Base-by-base conservation (phyloP, 2,888 invertebrate species). In the Bugulina stolonifera region DNA sequence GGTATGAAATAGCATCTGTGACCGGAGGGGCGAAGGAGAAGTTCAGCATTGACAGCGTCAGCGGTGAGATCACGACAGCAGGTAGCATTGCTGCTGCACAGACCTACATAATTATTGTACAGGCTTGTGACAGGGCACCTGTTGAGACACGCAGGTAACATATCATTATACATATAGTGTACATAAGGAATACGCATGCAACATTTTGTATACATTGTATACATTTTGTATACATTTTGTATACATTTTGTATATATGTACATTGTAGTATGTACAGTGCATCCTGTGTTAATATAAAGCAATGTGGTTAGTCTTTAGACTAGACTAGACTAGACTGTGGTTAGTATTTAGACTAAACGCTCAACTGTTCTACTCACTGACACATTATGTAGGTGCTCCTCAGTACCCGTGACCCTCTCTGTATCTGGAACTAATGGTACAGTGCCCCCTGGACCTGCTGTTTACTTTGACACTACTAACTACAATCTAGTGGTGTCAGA, bases 121-220 rank as follows among this genome's bases (percentile, higher is more conserved):
- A 64, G 64, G 64, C 64, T 3, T 64, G 64, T 64, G 64, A 64
- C 64, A 22, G 27, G 32, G 64, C 64, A 14, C 64, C 64, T 14
- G 32, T 64, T 5, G n/a, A 32, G 3, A 64, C 10, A 14, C 64
- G 64, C 64, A 64, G 64, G 64, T 64, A 32, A 43, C n/a, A n/a
- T n/a, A n/a, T n/a, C n/a, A n/a, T n/a, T n/a, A n/a, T n/a, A n/a
- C n/a, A n/a, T n/a, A n/a, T n/a, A n/a, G n/a, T n/a, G n/a, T n/a
- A n/a, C n/a, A n/a, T n/a, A n/a, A n/a, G n/a, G n/a, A n/a, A n/a
- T n/a, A n/a, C n/a, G n/a, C n/a, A n/a, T n/a, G n/a, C n/a, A n/a
- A n/a, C n/a, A n/a, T n/a, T n/a, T n/a, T n/a, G n/a, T n/a, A n/a
- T n/a, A n/a, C n/a, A n/a, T n/a, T n/a, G n/a, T n/a, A n/a, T n/a